phyloP scores from a whole-genome alignment of 2,113 vertebrate species.

The Zosterops lateralis region DNA sequence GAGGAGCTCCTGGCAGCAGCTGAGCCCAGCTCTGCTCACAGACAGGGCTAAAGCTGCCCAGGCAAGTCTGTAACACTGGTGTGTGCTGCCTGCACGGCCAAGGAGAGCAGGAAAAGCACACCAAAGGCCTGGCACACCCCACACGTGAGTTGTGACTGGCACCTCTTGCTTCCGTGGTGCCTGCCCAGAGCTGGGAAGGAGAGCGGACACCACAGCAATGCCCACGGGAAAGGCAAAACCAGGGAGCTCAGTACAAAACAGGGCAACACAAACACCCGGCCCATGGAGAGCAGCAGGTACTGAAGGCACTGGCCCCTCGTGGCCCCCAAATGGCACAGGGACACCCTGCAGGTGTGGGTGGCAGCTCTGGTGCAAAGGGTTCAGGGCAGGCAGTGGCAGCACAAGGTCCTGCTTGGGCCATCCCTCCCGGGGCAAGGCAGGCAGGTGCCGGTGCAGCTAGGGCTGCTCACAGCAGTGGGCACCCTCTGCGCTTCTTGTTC shows the following conservation, averaged over 20 bases:
- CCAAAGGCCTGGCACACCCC: background rate
- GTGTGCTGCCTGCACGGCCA: rapidly evolving
- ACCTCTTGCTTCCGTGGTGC: background rate
- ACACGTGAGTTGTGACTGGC: rapidly evolving
- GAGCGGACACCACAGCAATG: rapidly evolving
- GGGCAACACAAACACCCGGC: background rate
- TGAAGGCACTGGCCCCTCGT: background rate
- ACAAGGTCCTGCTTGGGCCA: rapidly evolving
- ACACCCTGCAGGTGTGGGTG: rapidly evolving
- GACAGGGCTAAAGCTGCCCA: background rate
- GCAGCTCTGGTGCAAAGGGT: background rate
- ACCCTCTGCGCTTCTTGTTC: slow-evolving; percentile 86
- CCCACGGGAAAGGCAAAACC: background rate
- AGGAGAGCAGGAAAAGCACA: background rate
- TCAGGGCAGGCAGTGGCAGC: background rate
- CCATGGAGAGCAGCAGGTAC: background rate
- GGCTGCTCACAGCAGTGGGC: slow-evolving; percentile 84
- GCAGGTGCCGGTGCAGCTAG: background rate
- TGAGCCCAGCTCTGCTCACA: background rate
- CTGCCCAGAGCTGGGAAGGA: background rate
- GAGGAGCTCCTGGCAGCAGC: background rate
- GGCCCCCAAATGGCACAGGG: background rate
- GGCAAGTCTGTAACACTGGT: background rate
- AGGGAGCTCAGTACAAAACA: background rate
- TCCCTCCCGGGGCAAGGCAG: background rate